Evolutionary conservation across 2,888 invertebrate species (phyloP), one percentile per base, ranked within the genome.

Genomic region (Biston stratarius): DNA sequence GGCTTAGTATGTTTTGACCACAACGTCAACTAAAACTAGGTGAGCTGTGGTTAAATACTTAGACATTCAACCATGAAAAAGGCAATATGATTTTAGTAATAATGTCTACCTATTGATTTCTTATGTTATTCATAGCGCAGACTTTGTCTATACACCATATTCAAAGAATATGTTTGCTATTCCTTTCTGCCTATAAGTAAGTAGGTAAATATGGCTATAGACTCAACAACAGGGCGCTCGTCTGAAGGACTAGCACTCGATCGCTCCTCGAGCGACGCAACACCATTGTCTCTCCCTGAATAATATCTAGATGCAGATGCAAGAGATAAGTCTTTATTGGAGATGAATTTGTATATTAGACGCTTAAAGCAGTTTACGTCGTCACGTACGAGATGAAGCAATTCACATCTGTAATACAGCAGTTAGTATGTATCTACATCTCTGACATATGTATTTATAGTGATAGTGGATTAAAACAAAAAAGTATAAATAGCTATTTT

Each of bases 171-270:
- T 24, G 48, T 61, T 15, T 48, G 48, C 38, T 9, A 65, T 49
- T 60, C 56, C 47, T 51, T n/a, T 12, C 58, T 58, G 48, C 62
- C 48, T 62, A 55, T 9, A 38, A 9, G 9, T 9, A 38, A 67
- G 52, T 51, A 56, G 51, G 61, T 56, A 61, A 51, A 48, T 56
- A 56, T 44, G 51, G 56, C 49, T 61, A 61, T 57, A n/a, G 84
- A 83, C 89, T 90, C 82, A 64, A 82, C 75, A 84, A 83, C 86
- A 87, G 84, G 79, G 88, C 84, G 85, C 89, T 89, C 74, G 86
- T 88, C 85, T 91, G 83, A 75, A 92, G 92, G 82, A 80, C 87
- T 80, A 84, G 85, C 86, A 85, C 91, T 92, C 78, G 84, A 89
- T 88, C 78, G 80, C 78, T 83, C 80, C 87, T 87, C 81, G 71